Base-by-base conservation (phyloP, 2,797 vertebrate genomes). In the Eleutherodactylus coqui region DNA sequence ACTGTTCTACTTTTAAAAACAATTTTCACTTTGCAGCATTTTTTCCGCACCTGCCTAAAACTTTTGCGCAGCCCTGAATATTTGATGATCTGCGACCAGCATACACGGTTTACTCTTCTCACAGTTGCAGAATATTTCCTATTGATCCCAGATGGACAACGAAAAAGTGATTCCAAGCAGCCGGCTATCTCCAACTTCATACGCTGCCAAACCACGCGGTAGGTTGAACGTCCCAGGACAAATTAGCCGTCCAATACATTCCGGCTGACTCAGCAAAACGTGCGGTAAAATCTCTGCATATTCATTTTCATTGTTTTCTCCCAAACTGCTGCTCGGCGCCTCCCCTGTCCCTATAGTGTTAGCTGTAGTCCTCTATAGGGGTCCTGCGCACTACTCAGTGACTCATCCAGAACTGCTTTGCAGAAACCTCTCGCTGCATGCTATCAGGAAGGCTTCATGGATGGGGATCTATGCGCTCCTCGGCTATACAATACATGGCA, bases 291-390 rank as follows among this genome's bases (percentile, higher is more conserved):
- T 60, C 38, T 79, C 14, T 14, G 43, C 13, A 72, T 73, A 38
- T 53, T 51, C 10, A 27, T 80, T 67, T 82, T 49, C 58, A 53
- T 82, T 38, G 36, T 32, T 75, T 86, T 60, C n/a, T 79, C 58
- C 53, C 24, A 19, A 73, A 45, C 69, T 45, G 21, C 69, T 73
- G 3, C 13, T 45, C 77, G 34, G 4, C 60, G 0, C 60, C 69
- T 41, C 21, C 78, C 58, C 7, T 2, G 10, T 76, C 29, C 34
- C 72, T 24, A 19, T 75, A 36, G 43, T 41, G 38, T 51, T 43
- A 49, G 24, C 69, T 17, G 67, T 9, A 47, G 45, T 62, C 9
- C 45, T 27, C 43, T 82, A 77, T 5, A 24, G 32, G 29, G 36
- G 53, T 79, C 75, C 21, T 75, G 14, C 38, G n/a, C 5, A 21